Conservation (phyloP, 1,140 invertebrate species). For the Brachionus rotundiformis region DNA sequence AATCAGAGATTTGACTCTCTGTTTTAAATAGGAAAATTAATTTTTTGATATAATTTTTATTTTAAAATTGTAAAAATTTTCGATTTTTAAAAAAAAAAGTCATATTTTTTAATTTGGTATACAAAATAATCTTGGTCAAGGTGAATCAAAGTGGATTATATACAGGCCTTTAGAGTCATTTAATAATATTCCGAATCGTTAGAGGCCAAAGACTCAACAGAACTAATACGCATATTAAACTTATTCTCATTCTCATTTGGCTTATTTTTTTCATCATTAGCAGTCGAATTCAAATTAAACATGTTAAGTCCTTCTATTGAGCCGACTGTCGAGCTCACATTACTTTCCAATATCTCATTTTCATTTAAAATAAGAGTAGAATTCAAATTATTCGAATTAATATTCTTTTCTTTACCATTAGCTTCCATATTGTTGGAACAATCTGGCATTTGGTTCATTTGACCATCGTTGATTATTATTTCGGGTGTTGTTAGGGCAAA, state of each 20-base stretch:
- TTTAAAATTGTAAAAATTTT: not conserved
- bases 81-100: not conserved
- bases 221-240: constrained; percentile 12
- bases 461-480: constrained; percentile 35
- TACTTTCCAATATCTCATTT: constrained; percentile 34
- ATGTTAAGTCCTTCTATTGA: constrained; percentile 25
- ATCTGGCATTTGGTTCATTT: not conserved
- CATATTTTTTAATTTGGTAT: not conserved
- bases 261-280: constrained; percentile 34
- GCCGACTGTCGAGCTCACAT: constrained; percentile 29
- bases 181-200: constrained; percentile 29
- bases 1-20: not conserved
- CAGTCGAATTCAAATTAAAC: constrained; percentile 31
- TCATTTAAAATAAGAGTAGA: constrained; percentile 35
- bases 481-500: not conserved
- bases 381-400: constrained; percentile 36
- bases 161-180: not conserved
- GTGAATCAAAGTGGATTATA: not conserved
- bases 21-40: not conserved
- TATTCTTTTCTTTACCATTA: constrained; percentile 16
- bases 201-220: not conserved
- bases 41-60: not conserved
- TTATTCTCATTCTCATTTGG: constrained; percentile 3
- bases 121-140: not conserved
- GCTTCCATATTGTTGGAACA: not conserved